Conservation (phyloP, 2,888 invertebrate species). For the Heterodera filipjevi region DNA sequence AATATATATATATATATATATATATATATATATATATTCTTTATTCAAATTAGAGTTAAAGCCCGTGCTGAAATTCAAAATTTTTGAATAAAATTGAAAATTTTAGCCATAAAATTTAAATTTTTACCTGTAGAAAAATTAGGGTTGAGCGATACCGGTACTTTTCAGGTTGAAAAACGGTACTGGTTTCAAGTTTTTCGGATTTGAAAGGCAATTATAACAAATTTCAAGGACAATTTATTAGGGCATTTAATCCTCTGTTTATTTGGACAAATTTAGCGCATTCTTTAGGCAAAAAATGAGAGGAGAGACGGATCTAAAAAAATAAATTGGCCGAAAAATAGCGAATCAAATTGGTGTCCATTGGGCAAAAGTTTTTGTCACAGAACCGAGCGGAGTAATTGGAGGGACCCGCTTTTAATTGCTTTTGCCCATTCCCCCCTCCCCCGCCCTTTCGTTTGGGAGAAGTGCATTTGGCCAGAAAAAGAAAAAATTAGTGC, state of each 20-base stretch:
- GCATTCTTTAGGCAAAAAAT: constrained; percentile 2
- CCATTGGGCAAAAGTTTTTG: not conserved
- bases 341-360: not conserved
- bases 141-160: no score
- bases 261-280: not conserved
- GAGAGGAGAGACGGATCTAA: not conserved
- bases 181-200: no score
- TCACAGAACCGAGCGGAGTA: not conserved
- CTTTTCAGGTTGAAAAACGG: no score
- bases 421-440: not conserved
- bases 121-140: no score
- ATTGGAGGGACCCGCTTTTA: not conserved
- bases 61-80: no score
- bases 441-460: not conserved
- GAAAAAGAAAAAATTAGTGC: not conserved
- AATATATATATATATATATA: no score
- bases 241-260: no score
- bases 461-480: not conserved
- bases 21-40: no score
- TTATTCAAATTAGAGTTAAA: no score
- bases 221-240: no score
- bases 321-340: not conserved
- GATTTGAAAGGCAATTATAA: not conserved
- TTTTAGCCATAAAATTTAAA: no score
- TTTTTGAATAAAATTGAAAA: no score